Evolutionary conservation across 2,113 vertebrate species (phyloP), one percentile per base, ranked within the genome.

Genomic region (Rhynchomys soricoides): DNA sequence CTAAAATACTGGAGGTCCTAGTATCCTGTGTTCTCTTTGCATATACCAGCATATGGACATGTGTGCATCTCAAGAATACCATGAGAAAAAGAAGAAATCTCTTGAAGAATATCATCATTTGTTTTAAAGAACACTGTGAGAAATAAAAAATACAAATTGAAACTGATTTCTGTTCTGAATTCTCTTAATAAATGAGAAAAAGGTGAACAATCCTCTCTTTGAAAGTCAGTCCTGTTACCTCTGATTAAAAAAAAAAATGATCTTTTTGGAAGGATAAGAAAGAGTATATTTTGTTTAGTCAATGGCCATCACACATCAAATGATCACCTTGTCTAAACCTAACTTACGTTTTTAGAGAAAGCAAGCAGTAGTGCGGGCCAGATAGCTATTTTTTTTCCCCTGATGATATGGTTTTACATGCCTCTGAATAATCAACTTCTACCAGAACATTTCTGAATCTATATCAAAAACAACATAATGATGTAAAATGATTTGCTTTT

Each of bases 371-470:
- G 31, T 94, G 22, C 93, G 74, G 40, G 73, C 75, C 89, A 95
- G 95, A 89, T 52, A 98, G 95, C 74, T 95, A 98, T 94, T 7
- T 97, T 94, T 97, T 77, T 34, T 15, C 4, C 5, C 8, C 0
- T 34, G 89, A 97, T 98, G 95, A 98, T 96, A 98, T 50, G 88
- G 75, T 95, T 94, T 98, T 97, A 97, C 94, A 98, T 97, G 93
- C 55, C 88, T 98, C 97, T 98, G 97, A 98, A 97, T 98, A 98
- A 98, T 98, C 97, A 95, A 81, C 97, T 96, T 98, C 96, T 96
- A 91, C 90, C 74, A 96, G 90, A 92, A 89, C 94, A 96, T 96
- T 98, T 97, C 94, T 94, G 90, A 95, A 97, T 96, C 92, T 97
- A 83, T 98, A 98, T 94, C 95, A 97, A 97, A 64, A 37, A 97